Base-by-base conservation (phyloP, 30 jellyfish, hydroid and myxozoan genomes). In the Cassiopea andromeda region DNA sequence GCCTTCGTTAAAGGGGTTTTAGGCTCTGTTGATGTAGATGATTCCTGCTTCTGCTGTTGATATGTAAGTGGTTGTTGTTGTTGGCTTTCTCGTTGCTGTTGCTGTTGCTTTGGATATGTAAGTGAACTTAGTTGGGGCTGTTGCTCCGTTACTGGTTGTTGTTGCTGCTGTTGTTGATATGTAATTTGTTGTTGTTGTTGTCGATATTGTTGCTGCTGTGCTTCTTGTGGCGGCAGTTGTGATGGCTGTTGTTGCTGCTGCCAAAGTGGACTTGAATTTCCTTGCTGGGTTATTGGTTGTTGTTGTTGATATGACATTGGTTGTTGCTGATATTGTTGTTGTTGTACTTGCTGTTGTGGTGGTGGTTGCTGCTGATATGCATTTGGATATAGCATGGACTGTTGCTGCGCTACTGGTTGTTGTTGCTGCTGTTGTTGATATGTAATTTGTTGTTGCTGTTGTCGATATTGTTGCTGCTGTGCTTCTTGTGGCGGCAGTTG, bases 261-360 rank as follows among this genome's bases (percentile, higher is more conserved):
- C 64, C 12, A 0, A 3, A 3, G 64, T 54, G 64, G 7, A 10
- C 7, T 19, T 66, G 75, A 2, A 15, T 66, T 15, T 19, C 15
- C 19, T 66, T 15, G 75, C 75, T 66, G 7, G 10, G 64, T 54
- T 54, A 54, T 54, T 6, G 64, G 64, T 54, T 54, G 64, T 1
- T 54, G 87, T 17, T 75, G 87, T 60, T 78, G 87, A 59, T 49
- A 78, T 9, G 76, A n/a, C 44, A 43, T 59, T 59, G 69, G 87
- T 46, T 27, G 70, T 0, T 27, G 38, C 0, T 27, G 38, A 27
- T 27, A 27, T 27, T 27, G 38, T 27, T 48, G 57, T 60, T 19
- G 59, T 18, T 48, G 10, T 6, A 9, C 0, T 9, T 44, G 69
- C 44, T 80, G 78, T 44, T 19, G 68, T 67, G 60, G 87, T 43